phyloP scores from a whole-genome alignment of 2,797 vertebrate genomes.

The Knipowitschia caucasica region DNA sequence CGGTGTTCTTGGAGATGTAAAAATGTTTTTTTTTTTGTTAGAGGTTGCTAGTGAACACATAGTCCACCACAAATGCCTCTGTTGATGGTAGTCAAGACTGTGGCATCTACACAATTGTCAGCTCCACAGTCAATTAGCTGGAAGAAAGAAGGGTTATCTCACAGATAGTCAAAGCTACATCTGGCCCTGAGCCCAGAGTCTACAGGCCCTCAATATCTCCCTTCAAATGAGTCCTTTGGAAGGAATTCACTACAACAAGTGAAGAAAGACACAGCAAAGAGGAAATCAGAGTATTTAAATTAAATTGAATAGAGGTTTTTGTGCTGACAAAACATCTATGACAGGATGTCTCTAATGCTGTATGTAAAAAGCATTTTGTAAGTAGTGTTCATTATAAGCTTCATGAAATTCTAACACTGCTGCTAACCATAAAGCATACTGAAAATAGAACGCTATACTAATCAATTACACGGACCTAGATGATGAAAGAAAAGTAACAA shows the following conservation, averaged over 20 bases:
- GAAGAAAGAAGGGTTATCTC: constrained; percentile 55
- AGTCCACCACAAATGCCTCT: constrained; percentile 54
- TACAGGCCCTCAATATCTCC: constrained; percentile 40
- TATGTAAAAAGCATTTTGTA: neutral
- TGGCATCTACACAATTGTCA: constrained; percentile 68
- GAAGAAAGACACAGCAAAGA: constrained; percentile 24
- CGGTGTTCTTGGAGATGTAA: constrained; percentile 10
- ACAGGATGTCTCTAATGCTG: no score
- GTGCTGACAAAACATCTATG: neutral
- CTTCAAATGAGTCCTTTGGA: constrained; percentile 24
- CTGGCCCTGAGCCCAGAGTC: constrained; percentile 48
- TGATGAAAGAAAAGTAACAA: constrained; percentile 1
- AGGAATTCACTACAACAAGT: constrained; percentile 36
- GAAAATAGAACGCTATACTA: neutral
- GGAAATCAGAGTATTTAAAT: constrained; percentile 19
- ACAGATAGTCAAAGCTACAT: constrained; percentile 41
- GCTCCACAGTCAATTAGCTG: constrained; percentile 65
- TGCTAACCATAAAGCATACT: neutral
- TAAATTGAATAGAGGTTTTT: no score
- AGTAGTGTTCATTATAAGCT: neutral
- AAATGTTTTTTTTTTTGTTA: constrained; percentile 7
- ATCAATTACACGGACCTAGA: constrained; percentile 10
- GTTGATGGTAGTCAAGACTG: constrained; percentile 71
- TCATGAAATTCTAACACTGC: constrained; percentile 1
- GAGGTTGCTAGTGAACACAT: constrained; percentile 51